Conservation (phyloP, 2,888 invertebrate genomes). For the Andrena bicolor region DNA sequence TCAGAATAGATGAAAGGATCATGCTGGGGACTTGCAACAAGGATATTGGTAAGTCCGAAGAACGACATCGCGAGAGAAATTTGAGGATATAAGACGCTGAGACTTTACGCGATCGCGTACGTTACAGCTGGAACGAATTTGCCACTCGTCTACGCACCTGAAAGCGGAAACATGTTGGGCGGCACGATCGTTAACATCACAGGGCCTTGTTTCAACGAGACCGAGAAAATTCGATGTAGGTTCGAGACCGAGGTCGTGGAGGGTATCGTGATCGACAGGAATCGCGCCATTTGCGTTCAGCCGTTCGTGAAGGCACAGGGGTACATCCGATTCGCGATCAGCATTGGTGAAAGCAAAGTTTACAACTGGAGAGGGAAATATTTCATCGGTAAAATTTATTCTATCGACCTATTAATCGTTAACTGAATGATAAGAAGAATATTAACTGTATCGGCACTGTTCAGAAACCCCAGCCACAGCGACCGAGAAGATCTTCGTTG, state of each 20-base stretch:
- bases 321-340: slow-evolving; percentile 94
- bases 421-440: background rate
- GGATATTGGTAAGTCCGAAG: slow-evolving; percentile 89
- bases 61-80: background rate
- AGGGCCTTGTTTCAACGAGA: slow-evolving; percentile 95
- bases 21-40: slow-evolving; percentile 97
- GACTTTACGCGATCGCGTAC: background rate
- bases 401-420: background rate
- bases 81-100: background rate
- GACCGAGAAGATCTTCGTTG: slow-evolving; percentile 92
- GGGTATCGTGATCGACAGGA: slow-evolving; percentile 91
- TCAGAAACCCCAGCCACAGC: slow-evolving; percentile 95
- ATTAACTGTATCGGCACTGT: background rate
- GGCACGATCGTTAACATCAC: slow-evolving; percentile 98
- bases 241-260: slow-evolving; percentile 93
- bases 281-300: slow-evolving; percentile 95
- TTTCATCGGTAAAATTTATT: slow-evolving; percentile 90
- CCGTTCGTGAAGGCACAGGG: slow-evolving; percentile 95
- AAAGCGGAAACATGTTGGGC: slow-evolving; percentile 98
- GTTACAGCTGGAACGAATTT: slow-evolving; percentile 91
- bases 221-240: slow-evolving; percentile 92
- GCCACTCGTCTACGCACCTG: slow-evolving; percentile 95
- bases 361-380: slow-evolving; percentile 96
- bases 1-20: slow-evolving; percentile 97
- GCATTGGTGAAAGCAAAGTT: slow-evolving; percentile 89